A percentile compares a stretch with the other conserved stretches of the same genome.
Evolutionary conservation across 2,113 vertebrate species (phyloP).

Genomic region (Notothenia rossii): DNA sequence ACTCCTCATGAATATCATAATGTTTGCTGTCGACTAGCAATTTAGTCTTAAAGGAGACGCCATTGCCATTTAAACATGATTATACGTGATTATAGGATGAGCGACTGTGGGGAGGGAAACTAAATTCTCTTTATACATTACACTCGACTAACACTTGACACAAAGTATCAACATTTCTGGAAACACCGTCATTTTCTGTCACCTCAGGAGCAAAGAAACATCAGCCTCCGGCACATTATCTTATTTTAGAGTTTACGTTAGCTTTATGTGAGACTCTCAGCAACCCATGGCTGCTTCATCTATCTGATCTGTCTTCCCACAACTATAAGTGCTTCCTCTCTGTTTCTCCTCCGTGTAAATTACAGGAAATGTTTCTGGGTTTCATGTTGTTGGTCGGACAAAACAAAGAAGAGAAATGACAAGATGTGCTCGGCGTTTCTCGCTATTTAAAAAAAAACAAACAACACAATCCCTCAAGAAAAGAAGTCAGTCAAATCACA

Average conservation of each 20-base stretch:
- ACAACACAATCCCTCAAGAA: not conserved
- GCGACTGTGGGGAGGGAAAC: not conserved
- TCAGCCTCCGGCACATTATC: not conserved
- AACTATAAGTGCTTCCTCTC: not conserved
- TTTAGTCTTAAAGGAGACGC: constrained; percentile 39
- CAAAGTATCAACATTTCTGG: not conserved
- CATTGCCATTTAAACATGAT: constrained; percentile 46
- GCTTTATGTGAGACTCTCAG: not conserved
- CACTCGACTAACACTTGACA: constrained; percentile 45
- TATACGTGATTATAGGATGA: constrained; percentile 53
- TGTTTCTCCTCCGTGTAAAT: not conserved
- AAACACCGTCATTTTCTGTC: constrained; percentile 44
- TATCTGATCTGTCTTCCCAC: not conserved
- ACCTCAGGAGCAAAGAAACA: not conserved
- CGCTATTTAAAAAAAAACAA: not conserved
- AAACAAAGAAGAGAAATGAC: not conserved
- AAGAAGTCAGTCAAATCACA: too few relatives aligned
- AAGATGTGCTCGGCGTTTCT: not conserved
- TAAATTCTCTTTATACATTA: not conserved
- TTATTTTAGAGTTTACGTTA: not conserved
- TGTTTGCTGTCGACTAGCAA: constrained; percentile 37
- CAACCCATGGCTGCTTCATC: not conserved
- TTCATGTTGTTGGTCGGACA: not conserved
- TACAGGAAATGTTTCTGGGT: not conserved
- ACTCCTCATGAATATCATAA: constrained; percentile 7